Evolutionary conservation across 2,797 vertebrate species (phyloP).

Genomic region (Sebastiscus tertius): DNA sequence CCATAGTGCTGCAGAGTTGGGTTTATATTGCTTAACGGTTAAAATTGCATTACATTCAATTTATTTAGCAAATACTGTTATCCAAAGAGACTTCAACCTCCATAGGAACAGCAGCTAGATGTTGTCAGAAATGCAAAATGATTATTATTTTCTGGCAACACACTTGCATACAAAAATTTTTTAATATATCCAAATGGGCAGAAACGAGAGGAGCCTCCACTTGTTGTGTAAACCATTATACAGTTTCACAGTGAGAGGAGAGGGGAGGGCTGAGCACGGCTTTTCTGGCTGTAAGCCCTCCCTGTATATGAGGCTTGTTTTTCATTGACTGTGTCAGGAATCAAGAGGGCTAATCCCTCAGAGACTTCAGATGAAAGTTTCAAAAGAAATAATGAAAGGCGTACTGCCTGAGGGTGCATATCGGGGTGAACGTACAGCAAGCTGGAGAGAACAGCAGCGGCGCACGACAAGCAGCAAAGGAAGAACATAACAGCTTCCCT

Average conservation of each 20-base stretch:
- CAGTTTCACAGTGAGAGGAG: slow-evolving; percentile 59
- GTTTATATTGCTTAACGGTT: neutral
- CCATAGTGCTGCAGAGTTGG: neutral
- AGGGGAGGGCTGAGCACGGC: slow-evolving; percentile 61
- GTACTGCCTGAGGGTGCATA: slow-evolving; percentile 83
- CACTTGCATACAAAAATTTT: neutral
- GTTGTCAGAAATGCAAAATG: neutral
- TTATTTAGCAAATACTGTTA: neutral
- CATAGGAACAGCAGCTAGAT: neutral
- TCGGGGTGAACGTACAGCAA: slow-evolving; percentile 83
- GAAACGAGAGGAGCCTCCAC: slow-evolving; percentile 45
- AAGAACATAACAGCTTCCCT: slow-evolving; percentile 81
- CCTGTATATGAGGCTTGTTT: slow-evolving; percentile 85
- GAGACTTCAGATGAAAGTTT: slow-evolving; percentile 88
- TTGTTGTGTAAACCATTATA: slow-evolving; percentile 74
- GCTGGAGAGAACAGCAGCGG: slow-evolving; percentile 76
- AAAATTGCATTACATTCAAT: neutral
- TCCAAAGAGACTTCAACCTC: neutral
- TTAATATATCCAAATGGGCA: slow-evolving; percentile 16
- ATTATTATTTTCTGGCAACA: neutral
- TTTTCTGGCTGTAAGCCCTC: slow-evolving; percentile 78
- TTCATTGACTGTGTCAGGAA: slow-evolving; percentile 88
- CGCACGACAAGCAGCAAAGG: slow-evolving; percentile 79
- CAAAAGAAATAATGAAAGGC: slow-evolving; percentile 88
- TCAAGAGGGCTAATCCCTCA: slow-evolving; percentile 87